Base-by-base conservation (phyloP, 53 echinoderm and acorn worm genomes). In the Stichopus horrens region DNA sequence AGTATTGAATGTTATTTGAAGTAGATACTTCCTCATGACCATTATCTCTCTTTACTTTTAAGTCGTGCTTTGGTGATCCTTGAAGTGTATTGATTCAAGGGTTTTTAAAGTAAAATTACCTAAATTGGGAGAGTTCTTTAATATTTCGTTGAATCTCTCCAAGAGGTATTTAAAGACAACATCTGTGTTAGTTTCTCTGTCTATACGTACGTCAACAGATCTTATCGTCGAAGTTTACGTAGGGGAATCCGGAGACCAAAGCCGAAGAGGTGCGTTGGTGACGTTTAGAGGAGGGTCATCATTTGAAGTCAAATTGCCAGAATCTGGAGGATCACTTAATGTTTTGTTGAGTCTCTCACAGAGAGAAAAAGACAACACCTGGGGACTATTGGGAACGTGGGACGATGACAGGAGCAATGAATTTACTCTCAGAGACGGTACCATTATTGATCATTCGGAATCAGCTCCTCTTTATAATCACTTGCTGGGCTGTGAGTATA, bases 341-440 rank as follows among this genome's bases (percentile, higher is more conserved):
- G 66, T 91, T 1, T 79, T 89, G 22, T 68, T 97, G 75, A 83
- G 91, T 16, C 91, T 91, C 14, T 86, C 95, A 9, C 86, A 92
- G 20, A 57, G 67, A 4, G 85, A 95, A 0, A 89, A 90, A 23
- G 90, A 58, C 0, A 58, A 59, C 16, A 89, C 91, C 14, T 55
- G 79, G 5, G 97, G 97, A 9, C 92, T 97, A 5, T 86, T 97
- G 8, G 97, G 97, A 7, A 94, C 91, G 8, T 97, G 97, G 97
- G 95, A 95, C 76, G 90, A 92, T 52, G 86, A 94, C 66, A 80
- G 79, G 0, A 63, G 74, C 23, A 95, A 97, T 80, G 97, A 97
- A 74, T 88, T 97, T 21, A 91, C 88, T 54, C 73, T 91, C 2
- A 90, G 93, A 20, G 58, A 90, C 84, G 85, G 90, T 7, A 60